Evolutionary conservation across 2,797 vertebrate species (phyloP), one percentile per base, ranked within the genome.

Genomic region (Lepus oiostolus): DNA sequence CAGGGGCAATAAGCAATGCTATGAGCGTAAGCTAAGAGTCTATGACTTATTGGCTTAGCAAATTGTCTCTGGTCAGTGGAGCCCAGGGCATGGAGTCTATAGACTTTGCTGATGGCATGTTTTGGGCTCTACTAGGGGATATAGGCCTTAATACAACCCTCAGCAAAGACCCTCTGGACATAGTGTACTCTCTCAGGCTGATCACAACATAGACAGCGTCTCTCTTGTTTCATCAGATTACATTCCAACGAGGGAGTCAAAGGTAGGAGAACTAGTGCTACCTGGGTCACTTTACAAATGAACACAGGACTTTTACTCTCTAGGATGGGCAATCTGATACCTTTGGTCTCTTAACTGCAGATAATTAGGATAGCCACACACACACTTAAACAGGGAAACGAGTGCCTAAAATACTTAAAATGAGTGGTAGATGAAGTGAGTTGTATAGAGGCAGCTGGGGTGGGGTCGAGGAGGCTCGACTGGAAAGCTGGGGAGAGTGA

Each of bases 271-370:
- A 91, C 30, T 83, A 68, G 72, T 81, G 67, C 19, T 35, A 52
- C 87, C 22, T 87, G 91, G 50, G 32, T 76, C 17, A 1, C 94
- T 96, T 93, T 62, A 85, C 89, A 94, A 95, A 96, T 90, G 77
- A 91, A 81, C 58, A 77, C 4, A 52, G 84, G 42, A 63, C 80
- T 92, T 96, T 96, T 52, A 87, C 58, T 95, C 12, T 90, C 75
- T 14, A 35, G 54, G 32, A 81, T 67, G 72, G 76, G 50, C 67
- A 83, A 74, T 67, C 58, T 30, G 85, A 95, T 97, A 92, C 35
- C 58, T 67, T 85, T 91, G 85, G 32, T 54, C 74, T 95, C 72
- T 86, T 84, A 86, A 87, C 77, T 90, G 77, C 71, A 95, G 94
- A 75, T 85, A 93, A 93, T 82, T 79, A 92, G 65, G 50, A 91